Evolutionary conservation across 2,113 vertebrate genomes (phyloP).

Genomic region (Anser brachyrhynchus): DNA sequence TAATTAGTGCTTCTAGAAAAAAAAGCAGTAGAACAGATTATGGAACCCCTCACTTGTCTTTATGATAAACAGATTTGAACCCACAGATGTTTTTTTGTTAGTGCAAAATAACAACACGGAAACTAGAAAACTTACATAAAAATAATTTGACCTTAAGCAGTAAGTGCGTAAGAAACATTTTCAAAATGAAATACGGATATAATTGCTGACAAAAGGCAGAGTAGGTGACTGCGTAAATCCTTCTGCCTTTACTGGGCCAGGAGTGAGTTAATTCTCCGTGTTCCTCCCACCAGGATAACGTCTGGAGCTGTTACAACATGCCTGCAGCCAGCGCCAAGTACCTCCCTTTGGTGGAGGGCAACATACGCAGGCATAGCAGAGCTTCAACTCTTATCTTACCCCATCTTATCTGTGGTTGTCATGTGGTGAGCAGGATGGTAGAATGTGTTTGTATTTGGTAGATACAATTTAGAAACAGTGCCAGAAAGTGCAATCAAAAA

Average conservation of each 20-base stretch:
- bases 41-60: not conserved
- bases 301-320: not conserved
- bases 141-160: not conserved
- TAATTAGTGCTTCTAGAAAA: not conserved
- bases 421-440: not conserved
- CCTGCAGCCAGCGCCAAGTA: not conserved
- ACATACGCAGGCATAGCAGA: not conserved
- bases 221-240: not conserved
- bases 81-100: not conserved
- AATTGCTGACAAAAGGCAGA: not conserved
- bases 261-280: not conserved
- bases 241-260: not conserved
- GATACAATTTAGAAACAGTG: not conserved
- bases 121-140: not conserved
- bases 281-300: not conserved
- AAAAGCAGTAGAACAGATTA: not conserved
- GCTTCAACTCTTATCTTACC: accelerated
- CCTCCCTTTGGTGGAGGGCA: not conserved
- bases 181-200: not conserved
- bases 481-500: not conserved
- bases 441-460: not conserved
- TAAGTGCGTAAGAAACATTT: not conserved
- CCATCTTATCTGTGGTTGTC: not conserved
- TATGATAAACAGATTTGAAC: not conserved
- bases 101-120: not conserved